These are phyloP conservation scores for Chironex yamaguchii DNA, from an alignment of 30 jellyfish, hydroid and myxozoan genomes.

Conservation along the genomic window DNA sequence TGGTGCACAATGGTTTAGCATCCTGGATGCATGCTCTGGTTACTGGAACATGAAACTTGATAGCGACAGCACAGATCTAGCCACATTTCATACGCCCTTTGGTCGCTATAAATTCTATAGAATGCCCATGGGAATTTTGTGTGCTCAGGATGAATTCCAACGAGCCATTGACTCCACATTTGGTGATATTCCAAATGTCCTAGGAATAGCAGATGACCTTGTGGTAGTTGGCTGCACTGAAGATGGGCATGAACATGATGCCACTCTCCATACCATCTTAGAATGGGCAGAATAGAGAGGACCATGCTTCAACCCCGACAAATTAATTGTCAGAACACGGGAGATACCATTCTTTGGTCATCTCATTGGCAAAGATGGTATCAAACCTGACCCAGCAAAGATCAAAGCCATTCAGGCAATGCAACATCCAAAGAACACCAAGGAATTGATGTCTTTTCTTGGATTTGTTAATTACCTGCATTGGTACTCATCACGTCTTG, in stretches of 20 bases:
- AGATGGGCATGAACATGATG: conserved; percentile 12
- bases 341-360: conserved; percentile 20
- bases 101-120: no score
- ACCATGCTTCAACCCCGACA: conserved; percentile 12
- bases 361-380: conserved; percentile 17
- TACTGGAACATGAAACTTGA: no score
- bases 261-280: not conserved
- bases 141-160: no score
- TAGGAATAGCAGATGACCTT: conserved; percentile 28
- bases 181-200: conserved; percentile 17
- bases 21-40: no score
- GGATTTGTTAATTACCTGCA: no score
- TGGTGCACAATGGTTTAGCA: no score
- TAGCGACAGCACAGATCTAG: no score
- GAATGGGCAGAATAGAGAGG: not conserved
- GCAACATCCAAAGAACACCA: no score
- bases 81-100: no score
- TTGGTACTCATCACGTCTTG: conserved; percentile 20
- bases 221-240: conserved; percentile 7
- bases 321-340: not conserved
- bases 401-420: no score
- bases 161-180: not conserved
- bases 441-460: no score
- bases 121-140: no score
- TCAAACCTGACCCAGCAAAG: conserved; percentile 41